Percentiles rank a stretch among this genome's conserved stretches.
Evolutionary conservation across 2,888 invertebrate species (phyloP).

Genomic region (Rhagonycha lutea): DNA sequence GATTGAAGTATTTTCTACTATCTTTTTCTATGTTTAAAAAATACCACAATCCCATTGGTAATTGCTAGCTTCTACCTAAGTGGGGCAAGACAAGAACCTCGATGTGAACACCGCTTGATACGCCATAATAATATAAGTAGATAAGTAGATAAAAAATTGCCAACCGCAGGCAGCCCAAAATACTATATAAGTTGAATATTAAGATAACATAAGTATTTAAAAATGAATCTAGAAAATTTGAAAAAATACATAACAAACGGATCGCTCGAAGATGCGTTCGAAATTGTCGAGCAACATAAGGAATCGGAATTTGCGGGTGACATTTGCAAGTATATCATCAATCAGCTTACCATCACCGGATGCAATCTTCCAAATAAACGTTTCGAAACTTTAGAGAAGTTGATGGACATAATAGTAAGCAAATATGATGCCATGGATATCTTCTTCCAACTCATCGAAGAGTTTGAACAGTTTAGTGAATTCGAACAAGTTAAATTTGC

Average conservation of each 20-base stretch:
- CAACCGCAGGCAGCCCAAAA: too few relatives aligned
- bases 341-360: conserved; percentile 62
- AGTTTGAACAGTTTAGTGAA: conserved; percentile 67
- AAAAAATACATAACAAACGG: background rate
- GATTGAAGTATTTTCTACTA: too few relatives aligned
- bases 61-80: too few relatives aligned
- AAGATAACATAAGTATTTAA: background rate
- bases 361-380: conserved; percentile 59
- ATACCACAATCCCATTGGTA: too few relatives aligned
- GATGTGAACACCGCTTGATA: too few relatives aligned
- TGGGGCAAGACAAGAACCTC: too few relatives aligned
- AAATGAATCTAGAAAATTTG: background rate
- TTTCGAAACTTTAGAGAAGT: conserved; percentile 67
- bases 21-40: too few relatives aligned
- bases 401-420: conserved; percentile 65
- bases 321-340: conserved; percentile 49
- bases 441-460: conserved; percentile 76
- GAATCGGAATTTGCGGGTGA: background rate
- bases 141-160: too few relatives aligned
- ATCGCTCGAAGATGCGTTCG: background rate
- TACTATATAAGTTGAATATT: too few relatives aligned
- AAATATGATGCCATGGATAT: conserved; percentile 74
- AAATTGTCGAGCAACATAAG: background rate
- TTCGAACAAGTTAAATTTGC: conserved; percentile 70
- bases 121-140: too few relatives aligned